Evolutionary conservation across 1,140 invertebrate genomes (phyloP).

Genomic region (Pogonus chalceus): DNA sequence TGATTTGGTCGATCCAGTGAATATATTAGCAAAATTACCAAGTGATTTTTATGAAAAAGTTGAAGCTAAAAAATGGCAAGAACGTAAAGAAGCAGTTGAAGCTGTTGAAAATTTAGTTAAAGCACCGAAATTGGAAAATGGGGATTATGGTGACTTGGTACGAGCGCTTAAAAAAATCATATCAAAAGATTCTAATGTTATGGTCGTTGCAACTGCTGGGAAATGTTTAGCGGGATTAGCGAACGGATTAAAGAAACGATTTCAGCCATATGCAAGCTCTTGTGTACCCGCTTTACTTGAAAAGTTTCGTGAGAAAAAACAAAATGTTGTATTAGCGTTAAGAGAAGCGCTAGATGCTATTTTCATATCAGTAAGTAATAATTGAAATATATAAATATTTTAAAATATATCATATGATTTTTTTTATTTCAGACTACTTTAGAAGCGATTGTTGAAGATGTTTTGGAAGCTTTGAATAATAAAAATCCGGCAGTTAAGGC

Average conservation of each 20-base stretch:
- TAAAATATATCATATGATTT: slow-evolving; percentile 9
- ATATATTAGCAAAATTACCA: slow-evolving; percentile 84
- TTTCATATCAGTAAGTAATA: slow-evolving; percentile 59
- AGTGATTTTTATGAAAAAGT: slow-evolving; percentile 94
- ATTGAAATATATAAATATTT: slow-evolving; percentile 8
- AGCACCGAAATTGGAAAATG: slow-evolving; percentile 75
- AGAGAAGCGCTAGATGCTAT: slow-evolving; percentile 89
- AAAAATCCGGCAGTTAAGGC: slow-evolving; percentile 93
- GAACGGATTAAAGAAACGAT: slow-evolving; percentile 77
- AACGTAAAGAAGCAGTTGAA: slow-evolving; percentile 86
- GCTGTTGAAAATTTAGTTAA: slow-evolving; percentile 66
- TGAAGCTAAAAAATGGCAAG: slow-evolving; percentile 96
- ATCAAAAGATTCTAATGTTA: slow-evolving; percentile 91
- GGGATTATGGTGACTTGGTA: slow-evolving; percentile 88
- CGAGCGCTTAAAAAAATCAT: slow-evolving; percentile 82
- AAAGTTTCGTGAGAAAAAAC: slow-evolving; percentile 98
- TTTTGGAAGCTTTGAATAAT: slow-evolving; percentile 74
- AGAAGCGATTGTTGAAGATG: slow-evolving; percentile 80
- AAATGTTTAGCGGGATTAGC: slow-evolving; percentile 80
- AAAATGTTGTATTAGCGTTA: slow-evolving; percentile 74
- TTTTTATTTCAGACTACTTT: slow-evolving; percentile 55
- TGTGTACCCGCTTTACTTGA: slow-evolving; percentile 76
- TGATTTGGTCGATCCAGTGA: slow-evolving; percentile 83
- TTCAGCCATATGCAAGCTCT: slow-evolving; percentile 70
- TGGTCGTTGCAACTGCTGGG: slow-evolving; percentile 78